Percentiles rank a stretch among this genome's conserved stretches.
phyloP scores from a whole-genome alignment of 2,888 invertebrate genomes.

The Dione juno region DNA sequence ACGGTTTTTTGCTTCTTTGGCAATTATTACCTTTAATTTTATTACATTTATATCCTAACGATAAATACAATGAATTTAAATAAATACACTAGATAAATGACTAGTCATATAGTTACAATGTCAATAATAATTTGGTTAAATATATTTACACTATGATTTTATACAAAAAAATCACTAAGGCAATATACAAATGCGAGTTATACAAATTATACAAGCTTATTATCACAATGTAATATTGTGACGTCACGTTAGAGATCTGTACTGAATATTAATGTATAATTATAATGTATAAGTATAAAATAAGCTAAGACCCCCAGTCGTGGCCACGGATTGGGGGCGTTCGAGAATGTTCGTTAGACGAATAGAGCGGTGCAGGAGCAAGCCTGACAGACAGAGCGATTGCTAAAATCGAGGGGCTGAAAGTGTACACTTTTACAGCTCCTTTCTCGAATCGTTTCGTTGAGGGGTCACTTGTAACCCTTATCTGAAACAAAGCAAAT shows the following conservation, averaged over 20 bases:
- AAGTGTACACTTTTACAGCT: conserved; percentile 57
- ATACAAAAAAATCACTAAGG: conserved; percentile 59
- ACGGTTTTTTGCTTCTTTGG: conserved; percentile 62
- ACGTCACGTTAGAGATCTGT: conserved; percentile 82
- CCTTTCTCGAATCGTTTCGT: conserved; percentile 80
- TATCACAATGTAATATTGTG: conserved; percentile 78
- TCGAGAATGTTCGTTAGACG: conserved; percentile 71
- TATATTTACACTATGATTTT: conserved; percentile 49
- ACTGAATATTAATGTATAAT: conserved; percentile 80
- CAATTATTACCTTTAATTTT: conserved; percentile 38
- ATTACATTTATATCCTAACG: conserved; percentile 49
- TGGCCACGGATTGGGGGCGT: conserved; percentile 79
- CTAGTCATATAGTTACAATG: conserved; percentile 77
- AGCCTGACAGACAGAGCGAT: conserved; percentile 78
- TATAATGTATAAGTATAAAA: conserved; percentile 52
- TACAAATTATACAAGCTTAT: conserved; percentile 57
- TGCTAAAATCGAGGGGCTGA: conserved; percentile 64
- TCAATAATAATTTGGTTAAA: conserved; percentile 63
- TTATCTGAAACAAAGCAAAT: conserved; percentile 71
- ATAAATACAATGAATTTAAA: conserved; percentile 55
- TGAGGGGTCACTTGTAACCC: conserved; percentile 65
- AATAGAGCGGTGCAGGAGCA: conserved; percentile 76
- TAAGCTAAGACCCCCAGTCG: conserved; percentile 66
- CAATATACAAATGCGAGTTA: conserved; percentile 72
- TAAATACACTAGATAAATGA: conserved; percentile 83